These are phyloP conservation scores for Smithornis capensis DNA, from an alignment of 2,113 vertebrate species.

Conservation along the genomic window DNA sequence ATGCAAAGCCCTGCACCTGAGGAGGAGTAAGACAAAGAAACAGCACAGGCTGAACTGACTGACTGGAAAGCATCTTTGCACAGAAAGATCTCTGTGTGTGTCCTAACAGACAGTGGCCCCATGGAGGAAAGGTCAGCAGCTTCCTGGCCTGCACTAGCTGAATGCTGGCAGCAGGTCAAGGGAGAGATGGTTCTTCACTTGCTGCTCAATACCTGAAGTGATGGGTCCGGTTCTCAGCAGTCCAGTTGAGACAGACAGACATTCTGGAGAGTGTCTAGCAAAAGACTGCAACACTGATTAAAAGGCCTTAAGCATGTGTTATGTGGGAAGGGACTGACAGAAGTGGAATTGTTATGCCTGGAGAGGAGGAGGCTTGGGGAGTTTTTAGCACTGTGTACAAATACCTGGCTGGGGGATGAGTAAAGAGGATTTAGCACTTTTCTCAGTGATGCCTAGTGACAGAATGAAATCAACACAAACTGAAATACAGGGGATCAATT, in stretches of 20 bases:
- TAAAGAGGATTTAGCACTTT: not conserved
- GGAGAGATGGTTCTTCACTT: not conserved
- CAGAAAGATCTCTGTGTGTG: no score
- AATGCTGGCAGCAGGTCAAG: not conserved
- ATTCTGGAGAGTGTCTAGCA: not conserved
- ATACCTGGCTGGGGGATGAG: not conserved
- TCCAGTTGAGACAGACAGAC: not conserved
- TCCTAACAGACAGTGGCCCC: not conserved
- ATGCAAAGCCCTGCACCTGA: not conserved
- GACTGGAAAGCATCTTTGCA: not conserved
- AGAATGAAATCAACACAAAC: not conserved
- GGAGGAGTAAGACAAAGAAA: not conserved
- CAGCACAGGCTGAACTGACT: no score
- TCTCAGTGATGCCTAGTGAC: not conserved
- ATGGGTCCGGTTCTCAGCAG: not conserved
- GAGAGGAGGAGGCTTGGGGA: not conserved
- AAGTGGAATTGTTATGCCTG: not conserved
- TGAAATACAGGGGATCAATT: not conserved
- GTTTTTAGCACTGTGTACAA: not conserved
- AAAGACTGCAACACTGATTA: not conserved
- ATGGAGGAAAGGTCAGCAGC: not conserved
- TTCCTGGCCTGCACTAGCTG: not conserved
- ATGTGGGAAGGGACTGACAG: not conserved
- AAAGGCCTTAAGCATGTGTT: not conserved
- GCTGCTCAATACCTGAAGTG: not conserved